Conservation (phyloP, 2,888 invertebrate genomes). For the Chaetogeoica ovagalla region DNA sequence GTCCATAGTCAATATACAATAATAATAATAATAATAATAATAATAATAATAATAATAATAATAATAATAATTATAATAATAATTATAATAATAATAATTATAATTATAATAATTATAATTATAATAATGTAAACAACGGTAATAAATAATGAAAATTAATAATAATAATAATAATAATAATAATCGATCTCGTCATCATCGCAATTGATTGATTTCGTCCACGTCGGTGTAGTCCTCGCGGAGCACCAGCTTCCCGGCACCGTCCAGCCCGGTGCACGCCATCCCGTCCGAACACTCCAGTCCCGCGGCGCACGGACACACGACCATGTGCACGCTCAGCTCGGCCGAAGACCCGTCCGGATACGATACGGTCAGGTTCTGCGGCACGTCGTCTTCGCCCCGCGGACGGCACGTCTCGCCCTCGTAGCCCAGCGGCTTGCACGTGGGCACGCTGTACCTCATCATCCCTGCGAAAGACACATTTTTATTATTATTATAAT, state of each 20-base stretch:
- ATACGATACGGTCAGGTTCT: slow-evolving; percentile 54
- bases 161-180: too few relatives aligned
- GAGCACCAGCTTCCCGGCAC: slow-evolving; percentile 27
- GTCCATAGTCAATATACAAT: too few relatives aligned
- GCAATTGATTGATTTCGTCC: slow-evolving; percentile 36
- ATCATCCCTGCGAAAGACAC: slow-evolving; percentile 53
- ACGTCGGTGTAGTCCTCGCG: slow-evolving; percentile 48
- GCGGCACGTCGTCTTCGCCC: slow-evolving; percentile 25
- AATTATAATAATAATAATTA: too few relatives aligned
- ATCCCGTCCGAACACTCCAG: slow-evolving; percentile 42
- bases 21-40: too few relatives aligned
- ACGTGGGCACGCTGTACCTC: slow-evolving; percentile 54
- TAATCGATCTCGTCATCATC: background rate
- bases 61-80: too few relatives aligned
- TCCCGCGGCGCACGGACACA: slow-evolving; percentile 53
- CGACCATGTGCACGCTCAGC: slow-evolving; percentile 43
- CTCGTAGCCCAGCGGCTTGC: slow-evolving; percentile 44
- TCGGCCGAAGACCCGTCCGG: slow-evolving; percentile 48
- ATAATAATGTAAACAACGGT: too few relatives aligned
- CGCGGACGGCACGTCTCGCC: slow-evolving; percentile 53
- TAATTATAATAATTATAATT: too few relatives aligned
- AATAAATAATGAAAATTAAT: too few relatives aligned
- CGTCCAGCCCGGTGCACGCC: slow-evolving; percentile 43
- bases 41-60: too few relatives aligned
- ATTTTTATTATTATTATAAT: too few relatives aligned